Evolutionary conservation across 2,113 vertebrate genomes (phyloP), one percentile per base, ranked within the genome.

Genomic region (Cyphomyrus plagiostoma): DNA sequence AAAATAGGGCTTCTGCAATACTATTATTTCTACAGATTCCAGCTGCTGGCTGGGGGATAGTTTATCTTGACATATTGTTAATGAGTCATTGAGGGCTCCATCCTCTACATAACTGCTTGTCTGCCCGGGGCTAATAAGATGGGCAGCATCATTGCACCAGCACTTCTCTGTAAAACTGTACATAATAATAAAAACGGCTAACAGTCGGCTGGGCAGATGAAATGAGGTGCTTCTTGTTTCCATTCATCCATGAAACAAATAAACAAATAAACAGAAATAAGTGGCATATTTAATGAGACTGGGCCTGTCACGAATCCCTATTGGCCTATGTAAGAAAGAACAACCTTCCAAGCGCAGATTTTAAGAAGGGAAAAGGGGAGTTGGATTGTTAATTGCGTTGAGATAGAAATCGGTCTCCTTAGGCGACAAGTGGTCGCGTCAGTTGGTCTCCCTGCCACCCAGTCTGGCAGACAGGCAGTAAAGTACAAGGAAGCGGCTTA

Each of bases 341-440:
- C 35, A 39, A 39, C 70, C 35, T 77, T 39, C 4, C 26, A 7
- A 77, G 70, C 15, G 2, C 35, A 42, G 35, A 45, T 83, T 83
- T 83, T 83, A 83, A 84, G 42, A 48, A 48, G 48, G 82, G 82
- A 84, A 84, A 84, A 48, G 42, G 42, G 23, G 82, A 84, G 45
- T 48, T 10, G 82, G 42, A 82, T 45, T 45, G 82, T 48, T 96
- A 94, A 96, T 96, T 95, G 94, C 94, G 91, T 92, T 62, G 92
- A 96, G 95, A 96, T 96, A 94, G 93, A 95, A 95, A 96, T 96
- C 95, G 91, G 94, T 95, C 95, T 94, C 94, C 93, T 93, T 91
- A 92, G 95, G 94, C 95, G 95, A 96, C 95, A 95, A 94, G 94
- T 90, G 94, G 95, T 96, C 94, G 95, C 96, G 95, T 94, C 93